These are phyloP conservation scores for Percopsis omiscomaycus DNA, from an alignment of 2,797 vertebrate species.

Conservation along the genomic window DNA sequence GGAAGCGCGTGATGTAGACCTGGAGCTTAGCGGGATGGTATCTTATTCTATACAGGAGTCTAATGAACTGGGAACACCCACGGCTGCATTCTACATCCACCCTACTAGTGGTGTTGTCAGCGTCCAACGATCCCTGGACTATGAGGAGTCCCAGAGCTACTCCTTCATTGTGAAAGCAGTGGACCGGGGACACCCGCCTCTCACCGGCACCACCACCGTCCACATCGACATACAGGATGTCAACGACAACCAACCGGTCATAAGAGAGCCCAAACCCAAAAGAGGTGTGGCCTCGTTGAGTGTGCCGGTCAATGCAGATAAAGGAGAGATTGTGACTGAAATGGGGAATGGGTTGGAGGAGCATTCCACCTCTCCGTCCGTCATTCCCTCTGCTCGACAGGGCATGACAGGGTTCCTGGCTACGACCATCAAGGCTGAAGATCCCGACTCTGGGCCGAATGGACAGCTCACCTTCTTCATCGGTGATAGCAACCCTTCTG, in stretches of 20 bases:
- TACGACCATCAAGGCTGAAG: constrained; percentile 79
- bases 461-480: constrained; percentile 81
- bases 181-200: constrained; percentile 84
- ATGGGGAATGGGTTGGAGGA: constrained; percentile 58
- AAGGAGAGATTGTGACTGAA: constrained; percentile 77
- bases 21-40: constrained; percentile 82
- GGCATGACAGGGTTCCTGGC: constrained; percentile 61
- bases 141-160: constrained; percentile 78
- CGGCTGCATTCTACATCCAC: constrained; percentile 76
- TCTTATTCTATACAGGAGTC: constrained; percentile 82
- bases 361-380: constrained; percentile 12
- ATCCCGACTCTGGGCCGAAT: constrained; percentile 84
- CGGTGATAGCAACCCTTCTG: constrained; percentile 57
- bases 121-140: constrained; percentile 81
- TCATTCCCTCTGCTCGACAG: constrained; percentile 37
- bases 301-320: constrained; percentile 82
- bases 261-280: constrained; percentile 77
- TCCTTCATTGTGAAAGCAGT: constrained; percentile 84
- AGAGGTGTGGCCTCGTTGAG: constrained; percentile 78
- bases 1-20: constrained; percentile 81
- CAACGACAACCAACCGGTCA: constrained; percentile 87
- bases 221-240: constrained; percentile 79
- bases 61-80: constrained; percentile 53
- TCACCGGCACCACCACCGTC: constrained; percentile 80
- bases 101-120: constrained; percentile 81